Conservation (phyloP, 2,113 vertebrate species). For the Promerops cafer region DNA sequence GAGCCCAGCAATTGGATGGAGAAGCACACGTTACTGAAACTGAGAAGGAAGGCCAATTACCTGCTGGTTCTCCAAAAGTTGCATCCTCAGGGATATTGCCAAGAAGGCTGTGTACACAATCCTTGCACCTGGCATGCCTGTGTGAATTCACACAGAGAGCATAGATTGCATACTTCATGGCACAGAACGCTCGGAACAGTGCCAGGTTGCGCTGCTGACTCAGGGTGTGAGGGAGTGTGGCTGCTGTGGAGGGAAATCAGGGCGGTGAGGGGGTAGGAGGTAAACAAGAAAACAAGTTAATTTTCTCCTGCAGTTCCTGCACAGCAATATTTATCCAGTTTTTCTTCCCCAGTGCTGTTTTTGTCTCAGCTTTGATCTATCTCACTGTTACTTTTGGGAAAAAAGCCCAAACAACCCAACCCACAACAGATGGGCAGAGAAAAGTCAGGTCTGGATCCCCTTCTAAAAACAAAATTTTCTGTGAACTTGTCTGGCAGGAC, state of each 20-base stretch:
- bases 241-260: neutral
- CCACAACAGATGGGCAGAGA: neutral
- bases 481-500: neutral
- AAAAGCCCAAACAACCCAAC: neutral
- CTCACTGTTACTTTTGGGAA: neutral
- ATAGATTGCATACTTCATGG: constrained; percentile 93
- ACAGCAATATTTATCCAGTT: neutral
- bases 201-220: constrained; percentile 75
- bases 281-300: neutral
- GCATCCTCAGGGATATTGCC: neutral
- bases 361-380: neutral
- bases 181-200: constrained; percentile 89
- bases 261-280: neutral
- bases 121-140: constrained; percentile 67
- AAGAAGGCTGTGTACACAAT: constrained; percentile 47
- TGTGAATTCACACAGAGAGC: constrained; percentile 87
- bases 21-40: neutral
- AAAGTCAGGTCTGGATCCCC: neutral
- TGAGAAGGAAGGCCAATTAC: neutral
- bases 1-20: neutral
- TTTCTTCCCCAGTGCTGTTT: neutral
- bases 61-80: neutral
- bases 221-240: neutral
- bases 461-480: neutral
- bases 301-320: neutral